phyloP scores from a whole-genome alignment of 2,113 vertebrate species.

The Poeciliopsis prolifica region DNA sequence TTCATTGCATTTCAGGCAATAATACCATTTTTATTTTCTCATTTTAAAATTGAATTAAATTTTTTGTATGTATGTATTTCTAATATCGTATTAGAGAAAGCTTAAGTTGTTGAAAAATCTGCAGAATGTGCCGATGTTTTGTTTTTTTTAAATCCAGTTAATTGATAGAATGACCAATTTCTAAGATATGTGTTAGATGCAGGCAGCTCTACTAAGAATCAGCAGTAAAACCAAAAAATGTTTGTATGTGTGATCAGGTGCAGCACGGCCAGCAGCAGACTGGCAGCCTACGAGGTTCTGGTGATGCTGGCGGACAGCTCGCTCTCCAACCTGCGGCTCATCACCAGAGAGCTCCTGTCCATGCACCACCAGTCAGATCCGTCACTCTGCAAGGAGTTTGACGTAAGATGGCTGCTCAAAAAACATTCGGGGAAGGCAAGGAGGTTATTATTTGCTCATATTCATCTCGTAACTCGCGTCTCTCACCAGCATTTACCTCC shows the following conservation, averaged over 20 bases:
- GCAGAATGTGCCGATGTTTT: too few species aligned
- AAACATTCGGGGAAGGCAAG: neutral
- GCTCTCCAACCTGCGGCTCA: constrained; percentile 91
- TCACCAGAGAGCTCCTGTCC: constrained; percentile 91
- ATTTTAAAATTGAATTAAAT: too few species aligned
- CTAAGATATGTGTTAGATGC: too few species aligned
- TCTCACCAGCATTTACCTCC: constrained; percentile 90
- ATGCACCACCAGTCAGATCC: constrained; percentile 98
- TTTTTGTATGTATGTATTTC: too few species aligned
- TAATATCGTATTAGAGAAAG: too few species aligned
- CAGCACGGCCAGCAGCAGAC: constrained; percentile 92
- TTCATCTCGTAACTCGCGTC: neutral
- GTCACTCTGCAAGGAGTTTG: constrained; percentile 97
- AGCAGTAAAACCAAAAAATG: neutral
- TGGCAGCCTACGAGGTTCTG: constrained; percentile 97
- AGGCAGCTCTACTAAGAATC: neutral
- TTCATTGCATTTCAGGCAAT: too few species aligned
- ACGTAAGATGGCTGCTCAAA: constrained; percentile 80
- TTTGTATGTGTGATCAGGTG: constrained; percentile 79
- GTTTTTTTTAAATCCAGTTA: too few species aligned
- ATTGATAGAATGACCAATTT: too few species aligned
- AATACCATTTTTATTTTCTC: too few species aligned
- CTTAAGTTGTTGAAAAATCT: too few species aligned
- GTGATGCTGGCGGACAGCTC: constrained; percentile 99
- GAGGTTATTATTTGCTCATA: neutral